These are phyloP conservation scores for Sinotaia quadrata DNA, from an alignment of 2,888 invertebrate species.

Conservation along the genomic window DNA sequence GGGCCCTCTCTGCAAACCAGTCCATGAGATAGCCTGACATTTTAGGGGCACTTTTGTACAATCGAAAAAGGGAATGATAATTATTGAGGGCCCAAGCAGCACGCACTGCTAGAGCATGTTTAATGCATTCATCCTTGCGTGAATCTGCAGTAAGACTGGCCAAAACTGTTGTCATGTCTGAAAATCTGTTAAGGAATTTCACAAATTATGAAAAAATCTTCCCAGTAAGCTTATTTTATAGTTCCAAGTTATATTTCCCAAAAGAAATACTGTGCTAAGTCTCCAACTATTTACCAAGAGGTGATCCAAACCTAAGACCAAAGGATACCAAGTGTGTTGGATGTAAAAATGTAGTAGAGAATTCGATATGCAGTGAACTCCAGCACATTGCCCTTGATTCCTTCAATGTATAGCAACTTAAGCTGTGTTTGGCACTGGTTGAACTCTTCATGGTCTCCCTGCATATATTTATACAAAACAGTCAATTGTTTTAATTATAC, in stretches of 20 bases:
- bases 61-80: conserved; percentile 91
- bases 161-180: conserved; percentile 94
- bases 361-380: conserved; percentile 98
- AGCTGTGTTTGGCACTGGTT: conserved; percentile 99
- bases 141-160: conserved; percentile 85
- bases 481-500: too few relatives aligned
- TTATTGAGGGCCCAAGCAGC: conserved; percentile 95
- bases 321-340: conserved; percentile 88
- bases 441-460: conserved; percentile 97
- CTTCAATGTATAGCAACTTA: conserved; percentile 86
- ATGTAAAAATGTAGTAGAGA: conserved; percentile 97
- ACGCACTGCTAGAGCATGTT: conserved; percentile 88
- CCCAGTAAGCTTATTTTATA: not conserved
- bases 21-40: conserved; percentile 98
- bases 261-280: not conserved
- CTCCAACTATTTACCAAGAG: not conserved
- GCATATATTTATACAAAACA: too few relatives aligned
- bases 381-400: conserved; percentile 78
- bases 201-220: not conserved
- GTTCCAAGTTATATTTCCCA: not conserved
- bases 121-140: conserved; percentile 85
- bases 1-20: conserved; percentile 96
- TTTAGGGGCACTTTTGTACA: conserved; percentile 90
- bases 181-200: conserved; percentile 20
- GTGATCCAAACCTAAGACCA: not conserved